Conservation (phyloP, 2,888 invertebrate genomes). For the Drosophila niveifrons region DNA sequence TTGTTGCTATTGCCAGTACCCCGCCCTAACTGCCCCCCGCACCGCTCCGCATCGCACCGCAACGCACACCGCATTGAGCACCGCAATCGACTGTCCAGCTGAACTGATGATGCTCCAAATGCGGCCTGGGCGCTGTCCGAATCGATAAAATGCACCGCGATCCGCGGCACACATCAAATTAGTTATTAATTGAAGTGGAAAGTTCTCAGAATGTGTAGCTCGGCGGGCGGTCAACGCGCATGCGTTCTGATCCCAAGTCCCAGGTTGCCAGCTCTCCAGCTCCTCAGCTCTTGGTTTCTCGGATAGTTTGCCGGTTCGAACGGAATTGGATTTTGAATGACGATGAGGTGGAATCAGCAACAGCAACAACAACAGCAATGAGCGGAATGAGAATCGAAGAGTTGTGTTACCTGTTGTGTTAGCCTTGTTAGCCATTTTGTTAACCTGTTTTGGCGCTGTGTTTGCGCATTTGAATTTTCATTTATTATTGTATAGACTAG, state of each 20-base stretch:
- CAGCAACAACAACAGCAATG: background rate
- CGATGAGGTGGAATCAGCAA: conserved; percentile 11
- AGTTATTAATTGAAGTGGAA: conserved; percentile 81
- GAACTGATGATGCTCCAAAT: conserved; percentile 57
- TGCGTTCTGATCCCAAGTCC: conserved; percentile 54
- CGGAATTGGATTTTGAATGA: conserved; percentile 20
- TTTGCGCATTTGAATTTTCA: conserved; percentile 75
- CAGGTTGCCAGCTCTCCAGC: background rate
- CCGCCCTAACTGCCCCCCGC: conserved; percentile 6
- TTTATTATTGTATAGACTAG: conserved; percentile 59
- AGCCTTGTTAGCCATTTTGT: conserved; percentile 74
- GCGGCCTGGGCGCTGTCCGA: conserved; percentile 70
- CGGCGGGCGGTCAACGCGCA: conserved; percentile 80
- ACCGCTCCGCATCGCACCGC: background rate
- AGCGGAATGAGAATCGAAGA: conserved; percentile 2
- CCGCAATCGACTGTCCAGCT: background rate
- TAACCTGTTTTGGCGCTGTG: conserved; percentile 62
- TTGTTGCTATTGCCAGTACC: conserved; percentile 1
- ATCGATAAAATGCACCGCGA: conserved; percentile 78
- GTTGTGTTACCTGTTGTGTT: conserved; percentile 33
- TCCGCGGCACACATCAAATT: conserved; percentile 81
- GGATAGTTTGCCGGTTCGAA: background rate
- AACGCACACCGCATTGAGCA: background rate
- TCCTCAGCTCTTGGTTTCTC: background rate
- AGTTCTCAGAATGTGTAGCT: conserved; percentile 80